Evolutionary conservation across 2,113 vertebrate genomes (phyloP).

Genomic region (Ceyx margarethae): DNA sequence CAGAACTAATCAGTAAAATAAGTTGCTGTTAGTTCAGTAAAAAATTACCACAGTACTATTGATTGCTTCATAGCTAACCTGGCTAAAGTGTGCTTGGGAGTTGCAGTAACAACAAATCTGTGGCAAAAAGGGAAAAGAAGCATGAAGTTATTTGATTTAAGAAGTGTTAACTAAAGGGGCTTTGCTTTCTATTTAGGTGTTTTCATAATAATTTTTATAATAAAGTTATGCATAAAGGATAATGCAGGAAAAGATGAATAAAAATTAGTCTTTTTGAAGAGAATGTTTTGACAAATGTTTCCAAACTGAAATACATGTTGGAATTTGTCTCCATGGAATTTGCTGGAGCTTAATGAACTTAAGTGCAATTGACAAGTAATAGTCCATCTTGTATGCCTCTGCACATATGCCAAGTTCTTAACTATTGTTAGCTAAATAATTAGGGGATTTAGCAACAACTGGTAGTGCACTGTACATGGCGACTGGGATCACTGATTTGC

Average conservation of each 20-base stretch:
- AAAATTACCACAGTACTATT: background rate
- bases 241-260: background rate
- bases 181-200: background rate
- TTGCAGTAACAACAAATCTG: background rate
- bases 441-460: background rate
- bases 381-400: background rate
- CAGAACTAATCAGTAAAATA: background rate
- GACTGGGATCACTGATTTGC: background rate
- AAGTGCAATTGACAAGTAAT: background rate
- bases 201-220: background rate
- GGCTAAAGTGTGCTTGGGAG: background rate
- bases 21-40: background rate
- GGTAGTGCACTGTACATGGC: background rate
- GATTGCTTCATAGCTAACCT: background rate
- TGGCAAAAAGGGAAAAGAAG: background rate
- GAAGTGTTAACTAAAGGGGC: background rate
- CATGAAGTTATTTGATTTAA: background rate
- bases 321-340: background rate
- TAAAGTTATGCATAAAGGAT: background rate
- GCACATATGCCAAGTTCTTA: background rate
- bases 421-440: background rate
- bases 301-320: background rate
- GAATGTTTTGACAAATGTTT: background rate
- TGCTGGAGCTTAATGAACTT: background rate
- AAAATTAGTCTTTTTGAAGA: background rate